phyloP scores from a whole-genome alignment of 2,888 invertebrate species.

The Nemurella pictetii region DNA sequence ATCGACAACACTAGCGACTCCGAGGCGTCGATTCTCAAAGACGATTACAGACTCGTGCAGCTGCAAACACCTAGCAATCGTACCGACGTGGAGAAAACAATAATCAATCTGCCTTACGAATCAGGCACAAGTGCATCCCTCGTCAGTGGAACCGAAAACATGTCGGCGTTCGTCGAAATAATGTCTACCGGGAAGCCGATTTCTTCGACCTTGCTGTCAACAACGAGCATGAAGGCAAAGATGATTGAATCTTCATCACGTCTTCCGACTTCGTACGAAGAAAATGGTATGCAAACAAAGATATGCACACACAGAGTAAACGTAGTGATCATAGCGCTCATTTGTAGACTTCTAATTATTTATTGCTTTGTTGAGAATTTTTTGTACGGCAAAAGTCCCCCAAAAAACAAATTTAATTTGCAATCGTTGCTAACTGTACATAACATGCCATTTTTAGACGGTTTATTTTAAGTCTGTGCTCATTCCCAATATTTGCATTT shows the following conservation, averaged over 20 bases:
- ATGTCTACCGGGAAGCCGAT: not conserved
- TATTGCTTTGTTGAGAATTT: too few relatives aligned
- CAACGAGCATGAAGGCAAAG: not conserved
- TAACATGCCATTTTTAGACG: too few relatives aligned
- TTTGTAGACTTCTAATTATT: too few relatives aligned
- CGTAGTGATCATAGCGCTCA: too few relatives aligned
- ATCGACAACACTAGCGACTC: constrained; percentile 40
- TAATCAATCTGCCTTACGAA: constrained; percentile 40
- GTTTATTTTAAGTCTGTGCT: not conserved
- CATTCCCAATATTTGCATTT: not conserved
- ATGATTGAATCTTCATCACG: not conserved
- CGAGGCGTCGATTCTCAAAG: constrained; percentile 17
- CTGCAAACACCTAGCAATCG: not conserved
- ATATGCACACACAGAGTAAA: too few relatives aligned
- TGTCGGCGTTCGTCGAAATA: not conserved
- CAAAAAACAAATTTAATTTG: too few relatives aligned
- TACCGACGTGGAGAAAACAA: constrained; percentile 38
- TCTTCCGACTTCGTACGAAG: not conserved
- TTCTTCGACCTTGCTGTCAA: not conserved
- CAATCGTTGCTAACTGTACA: too few relatives aligned
- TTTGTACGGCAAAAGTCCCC: too few relatives aligned
- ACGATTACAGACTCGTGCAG: not conserved
- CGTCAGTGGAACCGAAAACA: not conserved
- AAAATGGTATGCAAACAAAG: not conserved
- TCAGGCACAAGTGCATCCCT: not conserved